Evolutionary conservation across 2,797 vertebrate species (phyloP), one percentile per base, ranked within the genome.

Genomic region (Bucorvus abyssinicus): DNA sequence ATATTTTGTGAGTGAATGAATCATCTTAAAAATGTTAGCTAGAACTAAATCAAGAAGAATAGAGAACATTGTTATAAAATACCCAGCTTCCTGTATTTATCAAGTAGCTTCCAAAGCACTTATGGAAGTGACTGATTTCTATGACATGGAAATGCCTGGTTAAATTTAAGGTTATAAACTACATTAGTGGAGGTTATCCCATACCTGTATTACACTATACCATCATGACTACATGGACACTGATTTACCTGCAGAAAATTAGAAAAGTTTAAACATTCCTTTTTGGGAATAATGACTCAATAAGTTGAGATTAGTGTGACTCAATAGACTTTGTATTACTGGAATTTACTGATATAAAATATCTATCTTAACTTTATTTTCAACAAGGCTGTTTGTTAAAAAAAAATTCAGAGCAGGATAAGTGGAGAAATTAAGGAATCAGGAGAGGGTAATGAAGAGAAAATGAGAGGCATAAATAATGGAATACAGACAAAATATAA

Each of bases 111-210:
- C 30, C 9, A 63, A 81, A 86, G 14, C 34, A 65, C 14, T 74
- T 42, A 30, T 1, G 6, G 13, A 78, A 84, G 12, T 13, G 49
- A 56, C 9, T 29, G 16, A 68, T 45, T 86, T 89, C 24, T 65
- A 21, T 78, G 34, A 90, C 60, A 57, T 27, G 47, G 47, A 85
- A 88, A 71, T 23, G 14, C 5, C 23, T 45, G 1, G 14, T 49
- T 87, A 76, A 69, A 84, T 71, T 24, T 59, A 67, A 67, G 0
- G 3, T 36, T 45, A n/a, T 10, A 77, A 70, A 69, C 9, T 52
- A n/a, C 44, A 38, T 7, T 0, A 0, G 17, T 50, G 16, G 50
- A 57, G 42, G 27, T 27, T 69, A 50, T 65, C n/a, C 52, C 14
- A 14, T 47, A 38, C 7, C 7, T 55, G 8, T 69, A 23, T 21